Conservation (phyloP, 2,113 vertebrate genomes). For the Solea senegalensis region DNA sequence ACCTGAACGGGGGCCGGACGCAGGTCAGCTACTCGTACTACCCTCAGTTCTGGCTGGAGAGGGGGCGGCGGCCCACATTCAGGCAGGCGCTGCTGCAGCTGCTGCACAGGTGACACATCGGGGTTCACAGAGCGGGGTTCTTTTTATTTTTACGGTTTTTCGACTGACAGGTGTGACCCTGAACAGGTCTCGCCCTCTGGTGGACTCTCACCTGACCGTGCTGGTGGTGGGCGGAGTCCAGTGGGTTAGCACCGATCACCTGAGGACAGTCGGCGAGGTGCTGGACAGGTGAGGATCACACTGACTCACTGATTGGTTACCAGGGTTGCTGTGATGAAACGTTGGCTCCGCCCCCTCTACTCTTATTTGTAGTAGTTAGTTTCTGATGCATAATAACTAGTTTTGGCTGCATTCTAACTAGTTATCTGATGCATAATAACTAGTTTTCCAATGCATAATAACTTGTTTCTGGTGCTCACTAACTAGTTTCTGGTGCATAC, state of each 20-base stretch:
- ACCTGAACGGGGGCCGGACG: conserved; percentile 88
- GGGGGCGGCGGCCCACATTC: conserved; percentile 86
- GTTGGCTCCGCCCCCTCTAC: too few species aligned
- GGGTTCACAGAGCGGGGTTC: background rate
- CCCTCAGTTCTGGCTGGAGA: conserved; percentile 92
- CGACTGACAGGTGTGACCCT: background rate
- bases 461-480: too few species aligned
- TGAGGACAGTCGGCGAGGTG: conserved; percentile 88
- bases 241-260: conserved; percentile 92
- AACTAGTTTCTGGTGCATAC: too few species aligned
- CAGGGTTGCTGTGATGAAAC: background rate
- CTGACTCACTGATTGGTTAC: background rate
- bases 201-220: conserved; percentile 87
- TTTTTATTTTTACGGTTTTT: background rate
- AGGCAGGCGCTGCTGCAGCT: conserved; percentile 88
- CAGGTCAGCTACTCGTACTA: conserved; percentile 93
- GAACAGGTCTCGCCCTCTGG: conserved; percentile 88
- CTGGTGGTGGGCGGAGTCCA: conserved; percentile 96
- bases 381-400: too few species aligned
- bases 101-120: conserved; percentile 85
- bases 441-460: too few species aligned
- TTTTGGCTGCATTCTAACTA: too few species aligned
- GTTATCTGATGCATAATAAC: too few species aligned
- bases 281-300: conserved; percentile 76
- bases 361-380: too few species aligned